Base-by-base conservation (phyloP, 2,888 invertebrate species). In the Trachelus iudaicus region DNA sequence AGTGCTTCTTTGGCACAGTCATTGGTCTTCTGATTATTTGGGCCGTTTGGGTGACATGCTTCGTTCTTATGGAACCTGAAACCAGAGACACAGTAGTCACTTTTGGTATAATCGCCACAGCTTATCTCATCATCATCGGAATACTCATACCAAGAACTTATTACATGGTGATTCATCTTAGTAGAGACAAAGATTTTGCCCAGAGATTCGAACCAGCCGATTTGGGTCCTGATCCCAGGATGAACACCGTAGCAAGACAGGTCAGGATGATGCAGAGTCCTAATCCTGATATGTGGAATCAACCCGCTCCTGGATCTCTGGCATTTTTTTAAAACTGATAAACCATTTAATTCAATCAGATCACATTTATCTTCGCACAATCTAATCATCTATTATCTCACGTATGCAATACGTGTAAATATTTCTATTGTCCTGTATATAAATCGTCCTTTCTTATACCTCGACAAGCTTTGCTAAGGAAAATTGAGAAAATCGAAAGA, bases 111-210 rank as follows among this genome's bases (percentile, higher is more conserved):
- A 92, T 95, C 73, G 93, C 93, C 2, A 95, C 95, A 0, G 94
- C 94, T 0, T 94, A 94, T 85, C 92, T 94, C 1, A 92, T 95
- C 69, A 90, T 95, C 35, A 92, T 94, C 11, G 93, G 94, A 0
- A 92, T 95, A n/a, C 93, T 95, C 82, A 94, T 95, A 86, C 95
- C 95, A 0, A 92, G 95, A 76, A 94, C 95, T 0, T 95, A 95
- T 85, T 92, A 95, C 79, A 95, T 95, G 92, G 93, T 94, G 6
- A 93, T 94, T 3, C 93, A 94, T 35, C 93, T 94, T 34, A 94
- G 94, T 34, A 92, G 94, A 33, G 94, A 94, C 73, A 94, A 94
- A 83, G 80, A 86, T 33, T 77, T 85, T 11, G 80, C 80, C 3
- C 86, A 83, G 4, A 86, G 87, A 77, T 89, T 88, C 77, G 85